Evolutionary conservation across 2,113 vertebrate genomes (phyloP).

Genomic region (Rutilus rutilus): DNA sequence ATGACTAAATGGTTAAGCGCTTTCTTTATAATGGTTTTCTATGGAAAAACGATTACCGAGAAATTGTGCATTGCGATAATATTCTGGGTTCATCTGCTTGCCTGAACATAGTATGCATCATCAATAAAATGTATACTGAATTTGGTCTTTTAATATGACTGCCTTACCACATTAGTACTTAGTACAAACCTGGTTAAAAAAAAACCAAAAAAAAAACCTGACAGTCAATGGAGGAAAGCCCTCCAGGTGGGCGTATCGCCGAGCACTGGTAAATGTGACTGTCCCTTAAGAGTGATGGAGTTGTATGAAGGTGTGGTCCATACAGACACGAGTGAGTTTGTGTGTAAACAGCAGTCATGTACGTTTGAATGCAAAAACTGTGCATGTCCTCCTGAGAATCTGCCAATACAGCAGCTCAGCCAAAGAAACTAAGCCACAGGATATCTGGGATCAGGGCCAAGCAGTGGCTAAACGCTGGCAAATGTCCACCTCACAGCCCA

Average conservation of each 20-base stretch:
- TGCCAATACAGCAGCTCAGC: neutral
- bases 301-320: neutral
- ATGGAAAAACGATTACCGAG: too few relatives aligned
- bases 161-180: too few relatives aligned
- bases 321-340: neutral
- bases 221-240: too few relatives aligned
- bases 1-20: too few relatives aligned
- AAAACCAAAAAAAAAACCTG: too few relatives aligned
- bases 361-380: neutral
- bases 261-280: neutral
- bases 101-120: too few relatives aligned
- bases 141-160: too few relatives aligned
- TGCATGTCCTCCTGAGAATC: neutral
- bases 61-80: too few relatives aligned
- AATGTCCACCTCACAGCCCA: neutral
- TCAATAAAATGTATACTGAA: too few relatives aligned
- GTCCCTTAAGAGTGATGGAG: neutral
- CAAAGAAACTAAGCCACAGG: neutral
- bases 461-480: slow-evolving; percentile 1
- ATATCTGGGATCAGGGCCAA: neutral
- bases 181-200: too few relatives aligned
- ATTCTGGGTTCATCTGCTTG: too few relatives aligned
- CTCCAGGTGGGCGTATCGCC: neutral
- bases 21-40: too few relatives aligned
- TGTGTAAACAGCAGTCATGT: neutral